Percentiles rank a stretch among this genome's conserved stretches.
phyloP scores from a whole-genome alignment of 2,888 invertebrate genomes.

The Apamea epomidion region DNA sequence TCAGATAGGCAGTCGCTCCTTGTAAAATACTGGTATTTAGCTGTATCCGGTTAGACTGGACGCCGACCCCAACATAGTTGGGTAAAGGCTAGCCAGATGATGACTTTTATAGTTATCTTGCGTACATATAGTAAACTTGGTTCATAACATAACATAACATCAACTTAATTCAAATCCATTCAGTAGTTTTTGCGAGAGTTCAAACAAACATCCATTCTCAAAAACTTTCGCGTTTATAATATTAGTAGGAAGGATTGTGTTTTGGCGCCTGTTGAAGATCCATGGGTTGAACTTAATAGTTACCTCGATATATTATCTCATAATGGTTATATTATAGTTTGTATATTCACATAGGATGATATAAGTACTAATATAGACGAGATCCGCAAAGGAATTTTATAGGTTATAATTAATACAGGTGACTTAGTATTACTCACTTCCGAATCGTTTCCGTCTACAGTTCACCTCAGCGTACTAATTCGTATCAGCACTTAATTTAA shows the following conservation, averaged over 20 bases:
- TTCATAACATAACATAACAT: neutral
- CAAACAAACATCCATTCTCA: too few species aligned
- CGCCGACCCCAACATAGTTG: too few species aligned
- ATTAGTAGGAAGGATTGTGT: neutral
- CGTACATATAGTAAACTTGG: neutral
- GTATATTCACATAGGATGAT: neutral
- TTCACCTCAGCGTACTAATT: slow-evolving; percentile 1
- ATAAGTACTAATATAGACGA: neutral
- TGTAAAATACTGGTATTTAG: too few species aligned
- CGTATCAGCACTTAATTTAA: slow-evolving; percentile 18
- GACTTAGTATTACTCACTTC: slow-evolving; percentile 58
- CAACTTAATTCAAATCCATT: neutral
- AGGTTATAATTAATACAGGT: slow-evolving; percentile 34
- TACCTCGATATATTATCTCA: neutral
- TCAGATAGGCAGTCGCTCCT: too few species aligned
- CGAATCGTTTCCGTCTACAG: slow-evolving; percentile 51
- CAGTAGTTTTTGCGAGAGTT: too few species aligned
- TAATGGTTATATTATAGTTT: neutral
- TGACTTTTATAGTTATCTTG: too few species aligned
- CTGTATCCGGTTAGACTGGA: too few species aligned
- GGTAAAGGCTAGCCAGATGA: too few species aligned
- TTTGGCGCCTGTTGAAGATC: neutral
- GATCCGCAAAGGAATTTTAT: neutral
- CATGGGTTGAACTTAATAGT: neutral
- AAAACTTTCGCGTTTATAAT: too few species aligned